Base-by-base conservation (phyloP, 1,140 invertebrate species). In the Drosophila neocordata region DNA sequence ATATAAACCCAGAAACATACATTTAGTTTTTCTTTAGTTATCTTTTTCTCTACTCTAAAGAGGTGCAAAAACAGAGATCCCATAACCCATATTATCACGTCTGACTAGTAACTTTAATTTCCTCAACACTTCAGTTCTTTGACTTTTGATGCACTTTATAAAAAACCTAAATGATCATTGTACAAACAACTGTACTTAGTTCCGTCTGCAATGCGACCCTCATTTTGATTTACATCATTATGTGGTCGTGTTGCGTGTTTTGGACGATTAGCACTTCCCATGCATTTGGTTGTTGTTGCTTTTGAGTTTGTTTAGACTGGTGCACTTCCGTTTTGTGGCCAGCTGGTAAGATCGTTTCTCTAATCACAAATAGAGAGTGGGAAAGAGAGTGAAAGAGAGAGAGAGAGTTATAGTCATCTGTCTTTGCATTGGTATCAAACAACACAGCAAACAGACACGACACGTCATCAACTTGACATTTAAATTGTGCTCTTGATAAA, bases 401-500 rank as follows among this genome's bases (percentile, higher is more conserved):
- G 22, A 24, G 22, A 24, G 22, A 24, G 22, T 24, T 4, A 24
- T 1, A 61, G 35, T 56, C 41, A 56, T 20, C 15, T 48, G 56
- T 64, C 75, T 69, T 73, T 69, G 71, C 75, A 73, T 31, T 78
- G 68, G 67, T 55, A 64, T 8, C 11, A 37, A 4, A 44, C 69
- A 63, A 55, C 70, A 41, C 56, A 58, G 59, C 63, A 72, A 81
- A 85, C 77, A 85, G 74, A 85, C 81, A 85, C 78, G 78, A 70
- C 69, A 88, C 79, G 83, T 87, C 83, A 79, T 83, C 79, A 67
- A 56, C 75, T 68, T 88, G 83, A 87, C 83, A 88, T 87, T 87
- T 87, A 88, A 87, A 87, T 87, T 87, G 83, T 88, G 66, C 83
- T 77, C 69, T 69, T 87, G 83, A 87, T 87, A 87, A 87, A 87